Evolutionary conservation across 1,140 invertebrate species (phyloP), one percentile per base, ranked within the genome.

Genomic region (Plutomurus gul): DNA sequence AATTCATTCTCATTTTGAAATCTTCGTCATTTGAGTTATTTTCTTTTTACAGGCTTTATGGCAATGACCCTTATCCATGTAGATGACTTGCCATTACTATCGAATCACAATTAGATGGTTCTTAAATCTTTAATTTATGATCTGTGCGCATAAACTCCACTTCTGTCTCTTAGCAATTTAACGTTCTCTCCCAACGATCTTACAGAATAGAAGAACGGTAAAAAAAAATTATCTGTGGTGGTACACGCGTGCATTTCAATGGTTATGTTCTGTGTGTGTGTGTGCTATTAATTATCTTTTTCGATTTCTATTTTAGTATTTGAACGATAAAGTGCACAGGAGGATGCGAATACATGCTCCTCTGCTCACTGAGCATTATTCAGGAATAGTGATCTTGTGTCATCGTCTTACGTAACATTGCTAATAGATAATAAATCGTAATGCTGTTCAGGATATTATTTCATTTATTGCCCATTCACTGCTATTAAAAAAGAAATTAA

Each of bases 1-100:
- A 65, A 65, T 65, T 65, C 56, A 65, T 65, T 65, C 56, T 65
- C 56, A 65, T 65, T 65, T 65, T 65, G 27, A 65, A 33, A 30
- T 65, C 25, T 33, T 65, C 56, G 18, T 65, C 56, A 65, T 65
- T 65, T 65, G 56, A 65, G 36, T 65, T 65, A 65, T 65, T 65
- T n/a, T 65, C 56, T 33, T 65, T 65, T 36, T 65, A 36, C 56
- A 33, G 56, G 36, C 56, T 65, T 65, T 65, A 65, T 30, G 56
- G 56, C 56, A 65, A 65, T 65, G 56, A 65, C 56, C 56, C 56
- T 65, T 65, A 65, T 65, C 56, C 56, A 33, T 65, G 56, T 30
- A 65, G 27, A 65, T 65, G 46, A n/a, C n/a, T 49, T 51, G 27
- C 56, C n/a, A n/a, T n/a, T n/a, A n/a, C n/a, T n/a, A n/a, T n/a